phyloP scores from a whole-genome alignment of 2,888 invertebrate genomes.

The Drosophila rellima region DNA sequence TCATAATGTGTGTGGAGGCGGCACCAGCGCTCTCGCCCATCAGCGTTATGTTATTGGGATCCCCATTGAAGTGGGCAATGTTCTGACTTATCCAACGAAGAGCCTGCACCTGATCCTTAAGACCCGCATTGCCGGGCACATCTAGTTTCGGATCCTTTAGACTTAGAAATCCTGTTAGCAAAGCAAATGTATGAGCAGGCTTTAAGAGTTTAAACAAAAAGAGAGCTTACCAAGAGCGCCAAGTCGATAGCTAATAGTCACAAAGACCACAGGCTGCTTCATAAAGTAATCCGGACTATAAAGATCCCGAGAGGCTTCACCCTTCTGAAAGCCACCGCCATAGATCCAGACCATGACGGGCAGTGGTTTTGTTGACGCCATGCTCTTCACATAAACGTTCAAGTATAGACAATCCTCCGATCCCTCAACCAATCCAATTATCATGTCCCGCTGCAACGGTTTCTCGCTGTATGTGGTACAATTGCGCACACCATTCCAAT shows the following conservation, averaged over 20 bases:
- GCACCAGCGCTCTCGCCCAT: slow-evolving; percentile 87
- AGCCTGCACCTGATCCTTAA: slow-evolving; percentile 87
- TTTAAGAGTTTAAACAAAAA: no score
- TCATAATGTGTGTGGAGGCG: slow-evolving; percentile 85
- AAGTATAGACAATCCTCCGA: slow-evolving; percentile 87
- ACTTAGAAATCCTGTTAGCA: slow-evolving; percentile 86
- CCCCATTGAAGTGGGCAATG: slow-evolving; percentile 86
- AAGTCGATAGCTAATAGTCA: slow-evolving; percentile 86
- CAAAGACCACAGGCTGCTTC: slow-evolving; percentile 85
- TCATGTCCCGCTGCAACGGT: slow-evolving; percentile 81
- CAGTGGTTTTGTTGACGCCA: slow-evolving; percentile 65
- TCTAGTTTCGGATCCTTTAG: slow-evolving; percentile 86
- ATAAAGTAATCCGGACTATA: slow-evolving; percentile 86
- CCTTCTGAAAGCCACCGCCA: slow-evolving; percentile 86
- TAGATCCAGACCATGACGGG: slow-evolving; percentile 87
- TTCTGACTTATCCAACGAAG: slow-evolving; percentile 87
- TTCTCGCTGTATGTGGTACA: slow-evolving; percentile 81
- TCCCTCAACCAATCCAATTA: slow-evolving; percentile 83
- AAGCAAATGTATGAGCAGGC: rapidly evolving
- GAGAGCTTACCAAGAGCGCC: slow-evolving; percentile 84
- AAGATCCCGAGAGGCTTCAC: slow-evolving; percentile 84
- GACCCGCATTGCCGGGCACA: slow-evolving; percentile 87
- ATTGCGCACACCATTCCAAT: slow-evolving; percentile 85
- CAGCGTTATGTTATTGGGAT: slow-evolving; percentile 86
- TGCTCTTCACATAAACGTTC: slow-evolving; percentile 85